Evolutionary conservation across 2,113 vertebrate species (phyloP).

Genomic region (Sterna hirundo): DNA sequence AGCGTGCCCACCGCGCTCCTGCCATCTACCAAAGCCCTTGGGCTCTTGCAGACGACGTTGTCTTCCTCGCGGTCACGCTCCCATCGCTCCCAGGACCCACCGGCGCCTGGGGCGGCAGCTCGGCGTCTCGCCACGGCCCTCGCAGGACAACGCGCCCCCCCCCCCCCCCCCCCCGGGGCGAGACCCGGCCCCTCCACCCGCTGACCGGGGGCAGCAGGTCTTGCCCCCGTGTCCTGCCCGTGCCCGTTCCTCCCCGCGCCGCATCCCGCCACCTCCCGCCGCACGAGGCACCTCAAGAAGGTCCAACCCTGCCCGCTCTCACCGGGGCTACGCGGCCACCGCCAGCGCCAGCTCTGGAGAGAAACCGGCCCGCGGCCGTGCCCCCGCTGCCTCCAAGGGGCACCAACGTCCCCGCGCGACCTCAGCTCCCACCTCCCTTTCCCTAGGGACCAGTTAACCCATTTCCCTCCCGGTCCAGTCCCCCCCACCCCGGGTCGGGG

Average conservation of each 20-base stretch:
- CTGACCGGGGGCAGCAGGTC: background rate
- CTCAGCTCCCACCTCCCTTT: background rate
- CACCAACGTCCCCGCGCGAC: background rate
- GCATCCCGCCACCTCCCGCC: background rate
- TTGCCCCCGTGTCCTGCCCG: rapidly evolving
- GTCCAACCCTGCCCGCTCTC: background rate
- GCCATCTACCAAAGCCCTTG: background rate
- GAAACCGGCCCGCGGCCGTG: rapidly evolving
- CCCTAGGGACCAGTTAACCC: background rate
- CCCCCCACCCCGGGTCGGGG: rapidly evolving
- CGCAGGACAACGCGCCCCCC: rapidly evolving
- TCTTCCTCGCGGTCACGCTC: rapidly evolving
- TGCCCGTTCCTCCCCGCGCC: rapidly evolving
- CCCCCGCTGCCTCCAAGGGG: rapidly evolving
- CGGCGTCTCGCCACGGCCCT: background rate
- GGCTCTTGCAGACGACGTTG: background rate
- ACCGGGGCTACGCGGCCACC: rapidly evolving
- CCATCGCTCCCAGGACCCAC: rapidly evolving
- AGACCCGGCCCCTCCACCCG: rapidly evolving
- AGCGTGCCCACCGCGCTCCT: background rate
- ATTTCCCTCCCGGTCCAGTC: background rate
- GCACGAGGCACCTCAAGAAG: rapidly evolving
- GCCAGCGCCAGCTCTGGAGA: rapidly evolving
- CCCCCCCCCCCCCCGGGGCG: too few relatives aligned
- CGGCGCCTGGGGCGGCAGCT: rapidly evolving